Evolutionary conservation across 2,888 invertebrate genomes (phyloP).

Genomic region (Fragum fragum): DNA sequence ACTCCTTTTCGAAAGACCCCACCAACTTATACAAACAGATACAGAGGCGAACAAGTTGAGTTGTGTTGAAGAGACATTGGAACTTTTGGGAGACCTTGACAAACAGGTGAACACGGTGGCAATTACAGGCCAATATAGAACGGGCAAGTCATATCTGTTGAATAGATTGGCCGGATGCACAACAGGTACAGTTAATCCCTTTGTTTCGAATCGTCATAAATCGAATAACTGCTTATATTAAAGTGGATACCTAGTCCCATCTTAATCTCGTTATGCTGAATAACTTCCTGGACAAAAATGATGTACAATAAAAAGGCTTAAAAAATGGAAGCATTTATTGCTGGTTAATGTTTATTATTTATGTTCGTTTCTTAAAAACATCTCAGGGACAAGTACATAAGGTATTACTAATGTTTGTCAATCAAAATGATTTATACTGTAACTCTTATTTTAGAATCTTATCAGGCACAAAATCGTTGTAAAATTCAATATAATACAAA

Average conservation of each 20-base stretch:
- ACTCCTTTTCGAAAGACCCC: not conserved
- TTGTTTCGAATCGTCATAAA: not conserved
- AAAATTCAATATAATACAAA: too few relatives aligned
- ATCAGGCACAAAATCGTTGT: too few relatives aligned
- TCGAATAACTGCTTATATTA: too few relatives aligned
- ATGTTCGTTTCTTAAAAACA: too few relatives aligned
- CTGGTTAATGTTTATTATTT: too few relatives aligned
- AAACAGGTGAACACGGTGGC: conserved; percentile 20
- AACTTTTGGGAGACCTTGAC: not conserved
- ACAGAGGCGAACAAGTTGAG: not conserved
- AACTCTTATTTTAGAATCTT: too few relatives aligned
- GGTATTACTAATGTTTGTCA: too few relatives aligned
- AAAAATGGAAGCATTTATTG: too few relatives aligned
- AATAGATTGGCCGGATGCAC: conserved; percentile 1
- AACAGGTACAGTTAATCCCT: conserved; percentile 15
- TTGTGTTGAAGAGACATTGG: not conserved
- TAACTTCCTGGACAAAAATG: too few relatives aligned
- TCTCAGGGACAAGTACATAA: too few relatives aligned
- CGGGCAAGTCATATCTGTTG: conserved; percentile 20
- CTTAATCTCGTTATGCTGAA: not conserved
- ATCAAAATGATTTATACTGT: too few relatives aligned
- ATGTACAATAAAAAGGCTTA: too few relatives aligned
- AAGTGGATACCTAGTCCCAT: not conserved
- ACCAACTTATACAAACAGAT: not conserved
- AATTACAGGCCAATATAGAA: conserved; percentile 4